These are phyloP conservation scores for Oreochromis aureus DNA, from an alignment of 2,113 vertebrate genomes.

Conservation along the genomic window DNA sequence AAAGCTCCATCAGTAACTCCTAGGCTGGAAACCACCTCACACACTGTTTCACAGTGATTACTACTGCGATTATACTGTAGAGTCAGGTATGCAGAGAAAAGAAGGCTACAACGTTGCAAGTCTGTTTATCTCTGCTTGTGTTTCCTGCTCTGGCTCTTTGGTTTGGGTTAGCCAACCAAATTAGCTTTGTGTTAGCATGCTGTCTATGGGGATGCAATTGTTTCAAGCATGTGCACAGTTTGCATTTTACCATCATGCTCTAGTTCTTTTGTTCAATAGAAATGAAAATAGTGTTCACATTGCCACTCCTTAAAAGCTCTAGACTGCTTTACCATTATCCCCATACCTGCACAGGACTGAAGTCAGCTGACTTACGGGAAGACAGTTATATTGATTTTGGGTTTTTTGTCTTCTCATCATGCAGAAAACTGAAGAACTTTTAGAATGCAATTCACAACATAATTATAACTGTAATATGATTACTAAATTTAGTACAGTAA, in stretches of 20 bases:
- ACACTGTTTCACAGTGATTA: not conserved
- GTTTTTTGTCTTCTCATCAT: not conserved
- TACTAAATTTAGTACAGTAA: not conserved
- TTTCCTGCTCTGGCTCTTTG: not conserved
- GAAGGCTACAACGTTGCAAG: not conserved
- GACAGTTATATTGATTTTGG: not conserved
- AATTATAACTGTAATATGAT: not conserved
- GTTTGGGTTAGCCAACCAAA: not conserved
- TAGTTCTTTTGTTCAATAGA: not conserved
- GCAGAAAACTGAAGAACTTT: not conserved
- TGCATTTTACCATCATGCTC: not conserved
- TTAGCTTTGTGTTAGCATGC: not conserved
- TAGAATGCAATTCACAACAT: not conserved
- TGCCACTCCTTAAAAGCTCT: too few species aligned
- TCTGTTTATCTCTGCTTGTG: not conserved
- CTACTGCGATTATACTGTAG: not conserved
- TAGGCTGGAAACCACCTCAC: not conserved
- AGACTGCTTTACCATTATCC: not conserved
- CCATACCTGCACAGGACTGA: too few species aligned
- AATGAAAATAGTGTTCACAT: not conserved
- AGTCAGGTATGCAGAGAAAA: not conserved
- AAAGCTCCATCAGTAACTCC: not conserved
- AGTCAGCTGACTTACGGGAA: too few species aligned
- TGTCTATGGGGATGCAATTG: not conserved
- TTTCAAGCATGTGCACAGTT: not conserved